Evolutionary conservation across 2,888 invertebrate genomes (phyloP), one percentile per base, ranked within the genome.

Genomic region (Himalopsyche anomala): DNA sequence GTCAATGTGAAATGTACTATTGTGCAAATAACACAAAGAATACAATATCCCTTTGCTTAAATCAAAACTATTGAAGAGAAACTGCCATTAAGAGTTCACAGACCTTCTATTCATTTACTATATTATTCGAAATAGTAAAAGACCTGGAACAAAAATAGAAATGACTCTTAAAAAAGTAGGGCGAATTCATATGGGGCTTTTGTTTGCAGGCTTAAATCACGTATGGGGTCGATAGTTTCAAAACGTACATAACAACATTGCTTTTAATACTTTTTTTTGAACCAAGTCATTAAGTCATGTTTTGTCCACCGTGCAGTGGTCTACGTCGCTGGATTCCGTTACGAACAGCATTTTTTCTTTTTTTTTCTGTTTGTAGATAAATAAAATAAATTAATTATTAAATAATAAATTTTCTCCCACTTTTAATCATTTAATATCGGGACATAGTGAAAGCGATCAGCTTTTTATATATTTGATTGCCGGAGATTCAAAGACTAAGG

Each of bases 201-300:
- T 62, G 62, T 62, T 62, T 62, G 62, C 62, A 62, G 62, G 62
- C 62, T 62, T 62, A 62, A 62, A 62, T 62, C 62, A 62, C 62
- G 28, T 62, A 19, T 62, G 28, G 8, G 62, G 28, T n/a, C 62
- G 8, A n/a, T 62, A 62, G 62, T 62, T 62, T 62, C 62, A 62
- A 62, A 62, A 62, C 62, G 15, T 28, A 28, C 28, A 28, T 28
- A 28, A 28, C 28, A 15, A 3, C 4, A 3, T 15, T 5, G 5
- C 15, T 51, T 15, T 45, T 45, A 11, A 11, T 45, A 9, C 6
- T 45, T 9, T 45, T 45, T 45, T 0, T 40, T 6, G 6, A 40
- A 40, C 40, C 9, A 45, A 11, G 45, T 45, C 45, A 45, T 45
- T 45, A 11, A 45, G 45, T 6, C 28, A 28, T 1, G 28, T 28